Conservation (phyloP, 2,797 vertebrate genomes). For the Pitangus sulphuratus region DNA sequence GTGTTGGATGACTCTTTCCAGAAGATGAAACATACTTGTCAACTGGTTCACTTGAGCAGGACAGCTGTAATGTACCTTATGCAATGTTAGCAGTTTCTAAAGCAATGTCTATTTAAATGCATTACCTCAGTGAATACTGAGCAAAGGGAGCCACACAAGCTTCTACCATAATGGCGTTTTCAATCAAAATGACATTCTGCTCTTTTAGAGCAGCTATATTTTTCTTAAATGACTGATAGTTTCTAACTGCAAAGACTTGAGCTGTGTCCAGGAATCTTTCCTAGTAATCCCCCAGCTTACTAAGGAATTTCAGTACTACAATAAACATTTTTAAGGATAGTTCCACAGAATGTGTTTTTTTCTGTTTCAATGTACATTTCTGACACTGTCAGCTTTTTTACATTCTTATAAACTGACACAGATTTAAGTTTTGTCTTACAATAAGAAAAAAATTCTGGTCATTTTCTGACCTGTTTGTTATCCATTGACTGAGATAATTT, state of each 20-base stretch:
- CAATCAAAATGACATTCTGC: not conserved
- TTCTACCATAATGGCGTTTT: not conserved
- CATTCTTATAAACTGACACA: not conserved
- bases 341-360: not conserved
- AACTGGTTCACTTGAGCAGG: not conserved
- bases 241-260: not conserved
- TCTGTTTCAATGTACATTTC: not conserved
- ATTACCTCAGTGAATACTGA: not conserved
- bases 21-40: not conserved
- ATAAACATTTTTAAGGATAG: not conserved
- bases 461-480: not conserved
- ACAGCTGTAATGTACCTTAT: not conserved
- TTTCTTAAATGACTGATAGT: not conserved
- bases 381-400: not conserved
- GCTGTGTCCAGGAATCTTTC: not conserved
- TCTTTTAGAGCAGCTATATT: not conserved
- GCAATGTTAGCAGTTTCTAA: not conserved
- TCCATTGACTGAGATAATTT: not conserved
- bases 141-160: not conserved
- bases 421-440: not conserved
- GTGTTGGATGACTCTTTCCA: not conserved
- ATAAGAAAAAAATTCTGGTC: not conserved
- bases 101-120: not conserved
- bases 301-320: not conserved
- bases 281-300: not conserved